A percentile compares a stretch with the other conserved stretches of the same genome.
Evolutionary conservation across 2,113 vertebrate genomes (phyloP).

Genomic region (Caranx melampygus): DNA sequence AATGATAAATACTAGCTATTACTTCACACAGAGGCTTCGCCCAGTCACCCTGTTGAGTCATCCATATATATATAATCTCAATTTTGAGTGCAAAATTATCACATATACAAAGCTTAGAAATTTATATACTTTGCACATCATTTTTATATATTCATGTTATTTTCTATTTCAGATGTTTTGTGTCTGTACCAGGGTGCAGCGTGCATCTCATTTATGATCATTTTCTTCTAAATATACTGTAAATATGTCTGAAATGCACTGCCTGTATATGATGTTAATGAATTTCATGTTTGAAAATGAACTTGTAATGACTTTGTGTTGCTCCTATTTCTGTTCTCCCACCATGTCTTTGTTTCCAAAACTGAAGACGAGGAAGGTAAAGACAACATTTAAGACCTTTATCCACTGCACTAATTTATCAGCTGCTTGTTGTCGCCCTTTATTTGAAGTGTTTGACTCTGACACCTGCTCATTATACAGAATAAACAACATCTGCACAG

Average conservation of each 20-base stretch:
- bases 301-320: background rate
- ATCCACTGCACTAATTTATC: slow-evolving; percentile 73
- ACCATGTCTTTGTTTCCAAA: slow-evolving; percentile 59
- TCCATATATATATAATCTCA: background rate
- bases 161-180: background rate
- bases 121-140: background rate
- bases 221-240: background rate
- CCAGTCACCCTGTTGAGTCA: background rate
- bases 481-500: slow-evolving; percentile 2
- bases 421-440: slow-evolving; percentile 66
- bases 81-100: background rate
- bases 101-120: background rate
- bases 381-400: slow-evolving; percentile 63
- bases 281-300: too few species aligned
- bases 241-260: background rate
- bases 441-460: slow-evolving; percentile 74
- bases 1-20: background rate
- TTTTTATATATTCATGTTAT: background rate
- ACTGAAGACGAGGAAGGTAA: slow-evolving; percentile 95
- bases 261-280: background rate
- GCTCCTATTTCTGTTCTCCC: slow-evolving; percentile 51
- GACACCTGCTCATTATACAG: slow-evolving; percentile 48
- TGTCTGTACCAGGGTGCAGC: too few species aligned
- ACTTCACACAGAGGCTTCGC: background rate
- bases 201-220: too few species aligned